Base-by-base conservation (phyloP, 2,888 invertebrate species). In the Leptura quadrifasciata region DNA sequence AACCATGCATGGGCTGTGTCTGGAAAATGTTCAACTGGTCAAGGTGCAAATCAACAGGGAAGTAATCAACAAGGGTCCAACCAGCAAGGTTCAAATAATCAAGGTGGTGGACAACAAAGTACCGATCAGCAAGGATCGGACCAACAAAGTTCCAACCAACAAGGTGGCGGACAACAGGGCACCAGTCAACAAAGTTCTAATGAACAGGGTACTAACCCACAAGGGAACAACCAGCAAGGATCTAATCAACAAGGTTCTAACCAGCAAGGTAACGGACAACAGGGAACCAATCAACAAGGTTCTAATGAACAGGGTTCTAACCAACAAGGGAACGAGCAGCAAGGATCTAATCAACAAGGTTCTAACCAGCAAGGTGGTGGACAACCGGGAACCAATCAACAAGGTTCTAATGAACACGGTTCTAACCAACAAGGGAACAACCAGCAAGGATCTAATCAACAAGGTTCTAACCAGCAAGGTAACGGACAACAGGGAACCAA, bases 1-100 rank as follows among this genome's bases (percentile, higher is more conserved):
- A 95, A 95, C 87, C 92, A 95, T 87, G 91, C 92, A 39, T 92
- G 92, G 90, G 91, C 91, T 70, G 92, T 91, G 47, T 74, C 63
- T 69, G 82, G 83, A 20, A 80, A 79, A 75, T 83, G 83, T 60
- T 31, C 27, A 6, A 31, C 27, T 4, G 27, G 27, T 31, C 72
- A 73, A 24, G n/a, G 27, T 18, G 67, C 69, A 12, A 21, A 15
- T 21, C 65, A 65, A 20, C 39, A 20, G 17, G 57, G 21, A 5
- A 17, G 1, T 15, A 73, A 73, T 72, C 70, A 75, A 68, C 77
- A 77, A 63, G 67, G 60, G n/a, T 57, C n/a, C n/a, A 77, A 47
- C 31, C 61, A 71, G 18, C 64, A 68, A 57, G 73, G 78, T 60
- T 57, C 65, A 10, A 74, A 72, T 65, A 78, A 80, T 69, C 72